Conservation (phyloP, 2,797 vertebrate genomes). For the Tangara arthus region DNA sequence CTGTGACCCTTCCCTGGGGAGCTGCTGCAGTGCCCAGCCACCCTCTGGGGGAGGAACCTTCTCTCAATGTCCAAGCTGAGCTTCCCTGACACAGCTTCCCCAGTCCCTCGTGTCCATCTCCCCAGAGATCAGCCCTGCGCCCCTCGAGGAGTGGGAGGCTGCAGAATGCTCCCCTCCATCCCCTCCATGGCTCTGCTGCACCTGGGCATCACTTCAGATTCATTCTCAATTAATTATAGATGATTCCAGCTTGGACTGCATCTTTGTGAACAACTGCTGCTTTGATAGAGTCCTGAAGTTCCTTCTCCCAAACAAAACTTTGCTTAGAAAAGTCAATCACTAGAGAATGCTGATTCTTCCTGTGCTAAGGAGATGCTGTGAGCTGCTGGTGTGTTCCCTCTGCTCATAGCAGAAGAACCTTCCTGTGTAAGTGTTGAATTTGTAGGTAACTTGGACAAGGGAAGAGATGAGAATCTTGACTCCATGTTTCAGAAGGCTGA, state of each 20-base stretch:
- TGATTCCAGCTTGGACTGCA: neutral
- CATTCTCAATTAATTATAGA: neutral
- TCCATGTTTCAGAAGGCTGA: no score
- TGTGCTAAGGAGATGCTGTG: neutral
- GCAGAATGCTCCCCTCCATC: neutral
- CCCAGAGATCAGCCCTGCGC: neutral
- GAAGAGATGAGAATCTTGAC: no score
- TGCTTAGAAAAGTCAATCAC: neutral
- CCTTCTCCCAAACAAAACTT: neutral
- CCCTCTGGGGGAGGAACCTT: neutral
- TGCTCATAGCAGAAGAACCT: neutral
- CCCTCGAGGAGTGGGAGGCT: fast-evolving
- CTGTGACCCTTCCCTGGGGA: neutral
- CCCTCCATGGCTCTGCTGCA: neutral
- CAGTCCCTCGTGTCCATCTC: fast-evolving
- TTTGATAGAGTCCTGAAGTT: neutral
- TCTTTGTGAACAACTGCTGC: neutral
- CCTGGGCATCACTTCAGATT: neutral
- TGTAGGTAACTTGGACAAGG: no score
- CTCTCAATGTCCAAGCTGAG: neutral
- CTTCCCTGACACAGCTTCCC: neutral
- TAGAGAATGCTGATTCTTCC: neutral
- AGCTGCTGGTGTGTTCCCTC: neutral
- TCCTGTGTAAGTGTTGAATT: neutral
- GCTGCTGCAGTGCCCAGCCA: neutral